These are phyloP conservation scores for Vanessa atalanta DNA, from an alignment of 1,140 invertebrate species.

Conservation along the genomic window DNA sequence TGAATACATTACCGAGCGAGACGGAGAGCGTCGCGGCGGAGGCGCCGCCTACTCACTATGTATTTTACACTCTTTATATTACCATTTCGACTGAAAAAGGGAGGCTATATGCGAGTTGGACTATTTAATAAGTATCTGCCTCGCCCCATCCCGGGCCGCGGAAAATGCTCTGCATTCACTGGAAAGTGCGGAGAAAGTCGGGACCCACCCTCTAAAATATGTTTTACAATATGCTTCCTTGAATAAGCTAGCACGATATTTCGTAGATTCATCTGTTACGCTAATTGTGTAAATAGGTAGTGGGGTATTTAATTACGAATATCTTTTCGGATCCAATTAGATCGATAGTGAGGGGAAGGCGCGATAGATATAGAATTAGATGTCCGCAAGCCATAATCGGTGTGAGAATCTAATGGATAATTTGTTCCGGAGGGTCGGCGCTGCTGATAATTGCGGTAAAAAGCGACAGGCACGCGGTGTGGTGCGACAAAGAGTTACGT, in stretches of 20 bases:
- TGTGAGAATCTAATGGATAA: conserved; percentile 55
- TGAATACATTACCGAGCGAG: conserved; percentile 76
- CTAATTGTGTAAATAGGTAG: neutral
- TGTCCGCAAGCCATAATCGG: conserved; percentile 32
- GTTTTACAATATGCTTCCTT: conserved; percentile 12
- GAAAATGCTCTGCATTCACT: neutral
- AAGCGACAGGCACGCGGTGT: conserved; percentile 45
- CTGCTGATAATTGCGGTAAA: conserved; percentile 44
- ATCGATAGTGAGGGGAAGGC: conserved; percentile 11
- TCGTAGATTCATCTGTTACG: neutral
- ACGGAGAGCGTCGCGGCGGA: conserved; percentile 46
- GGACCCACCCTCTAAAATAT: conserved; percentile 24
- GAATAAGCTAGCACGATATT: neutral
- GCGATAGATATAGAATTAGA: conserved; percentile 38
- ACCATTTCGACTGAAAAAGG: conserved; percentile 64
- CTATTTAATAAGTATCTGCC: conserved; percentile 44
- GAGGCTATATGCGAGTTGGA: conserved; percentile 50
- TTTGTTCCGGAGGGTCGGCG: conserved; percentile 52
- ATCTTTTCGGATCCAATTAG: conserved; percentile 22
- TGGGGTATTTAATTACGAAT: conserved; percentile 12
- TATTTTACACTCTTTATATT: conserved; percentile 65
- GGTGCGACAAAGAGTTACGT: conserved; percentile 34
- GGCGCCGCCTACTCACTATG: conserved; percentile 46
- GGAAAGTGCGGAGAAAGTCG: conserved; percentile 5
- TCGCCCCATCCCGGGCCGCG: conserved; percentile 24